Percentiles rank a stretch among this genome's conserved stretches.
These are phyloP conservation scores for Orthosia incerta DNA, from an alignment of 2,888 invertebrate genomes.

Conservation along the genomic window DNA sequence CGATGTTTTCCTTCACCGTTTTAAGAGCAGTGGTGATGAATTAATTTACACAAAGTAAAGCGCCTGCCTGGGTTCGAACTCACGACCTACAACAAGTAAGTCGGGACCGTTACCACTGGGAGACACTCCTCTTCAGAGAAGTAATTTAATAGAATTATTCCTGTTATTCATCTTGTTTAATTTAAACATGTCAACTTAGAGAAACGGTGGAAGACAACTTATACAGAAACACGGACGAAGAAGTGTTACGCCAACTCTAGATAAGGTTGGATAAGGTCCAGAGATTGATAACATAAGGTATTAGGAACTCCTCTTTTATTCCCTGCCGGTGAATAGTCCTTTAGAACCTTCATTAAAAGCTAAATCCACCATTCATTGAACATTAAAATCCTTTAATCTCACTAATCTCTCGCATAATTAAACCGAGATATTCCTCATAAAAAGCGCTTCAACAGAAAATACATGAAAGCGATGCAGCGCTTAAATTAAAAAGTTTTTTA, in stretches of 20 bases:
- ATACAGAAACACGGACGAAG: background rate
- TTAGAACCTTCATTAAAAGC: slow-evolving; percentile 16
- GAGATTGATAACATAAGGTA: background rate
- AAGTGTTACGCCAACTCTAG: background rate
- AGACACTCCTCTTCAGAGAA: too few species aligned
- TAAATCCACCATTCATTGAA: slow-evolving; percentile 32
- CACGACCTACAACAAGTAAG: too few species aligned
- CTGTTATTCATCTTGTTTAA: background rate
- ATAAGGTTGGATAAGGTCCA: background rate
- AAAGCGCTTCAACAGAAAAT: slow-evolving; percentile 56
- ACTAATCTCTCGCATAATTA: slow-evolving; percentile 52
- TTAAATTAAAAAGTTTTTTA: slow-evolving; percentile 61
- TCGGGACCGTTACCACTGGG: too few species aligned
- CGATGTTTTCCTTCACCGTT: too few species aligned
- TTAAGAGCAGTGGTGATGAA: too few species aligned
- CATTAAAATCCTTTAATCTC: slow-evolving; percentile 37
- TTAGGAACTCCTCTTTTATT: background rate
- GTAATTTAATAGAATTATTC: background rate
- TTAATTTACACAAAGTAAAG: too few species aligned
- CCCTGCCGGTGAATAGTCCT: background rate
- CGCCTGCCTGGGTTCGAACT: too few species aligned
- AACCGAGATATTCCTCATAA: slow-evolving; percentile 54
- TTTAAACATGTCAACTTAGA: background rate
- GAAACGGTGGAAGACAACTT: background rate
- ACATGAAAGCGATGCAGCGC: slow-evolving; percentile 49